Evolutionary conservation across 2,113 vertebrate species (phyloP).

Genomic region (Leucosticte australis): DNA sequence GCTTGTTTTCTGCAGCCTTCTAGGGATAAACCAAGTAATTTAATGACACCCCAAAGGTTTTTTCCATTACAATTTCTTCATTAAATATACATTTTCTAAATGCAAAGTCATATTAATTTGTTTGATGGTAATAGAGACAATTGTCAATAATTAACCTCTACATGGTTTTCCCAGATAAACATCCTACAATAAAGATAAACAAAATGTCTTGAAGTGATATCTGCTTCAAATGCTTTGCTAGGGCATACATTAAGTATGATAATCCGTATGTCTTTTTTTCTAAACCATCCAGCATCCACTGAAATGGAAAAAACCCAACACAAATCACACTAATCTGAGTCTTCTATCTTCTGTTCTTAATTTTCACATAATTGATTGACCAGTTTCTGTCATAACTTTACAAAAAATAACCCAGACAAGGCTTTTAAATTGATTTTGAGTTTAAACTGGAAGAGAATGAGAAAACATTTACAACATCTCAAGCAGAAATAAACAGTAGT

Average conservation of each 20-base stretch:
- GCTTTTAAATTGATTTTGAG: neutral
- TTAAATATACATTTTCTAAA: slow-evolving; percentile 22
- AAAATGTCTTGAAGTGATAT: neutral
- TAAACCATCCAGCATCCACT: neutral
- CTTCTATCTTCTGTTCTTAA: neutral
- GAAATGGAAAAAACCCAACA: neutral
- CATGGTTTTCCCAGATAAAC: neutral
- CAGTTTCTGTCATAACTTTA: neutral
- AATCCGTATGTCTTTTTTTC: neutral
- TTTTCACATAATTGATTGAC: neutral
- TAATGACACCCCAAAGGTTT: neutral
- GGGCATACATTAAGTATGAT: neutral
- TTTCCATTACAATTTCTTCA: neutral
- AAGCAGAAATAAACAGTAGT: neutral
- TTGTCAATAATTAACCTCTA: slow-evolving; percentile 27
- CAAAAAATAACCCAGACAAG: neutral
- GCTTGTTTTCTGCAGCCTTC: neutral
- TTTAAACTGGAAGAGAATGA: neutral
- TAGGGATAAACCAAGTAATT: neutral
- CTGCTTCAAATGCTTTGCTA: neutral
- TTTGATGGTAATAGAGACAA: slow-evolving; percentile 16
- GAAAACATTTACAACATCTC: neutral
- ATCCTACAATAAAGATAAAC: slow-evolving; percentile 12
- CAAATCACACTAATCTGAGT: neutral
- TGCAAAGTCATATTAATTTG: slow-evolving; percentile 23